These are phyloP conservation scores for Oreamnos americanus DNA, from an alignment of 2,113 vertebrate genomes.

Conservation along the genomic window DNA sequence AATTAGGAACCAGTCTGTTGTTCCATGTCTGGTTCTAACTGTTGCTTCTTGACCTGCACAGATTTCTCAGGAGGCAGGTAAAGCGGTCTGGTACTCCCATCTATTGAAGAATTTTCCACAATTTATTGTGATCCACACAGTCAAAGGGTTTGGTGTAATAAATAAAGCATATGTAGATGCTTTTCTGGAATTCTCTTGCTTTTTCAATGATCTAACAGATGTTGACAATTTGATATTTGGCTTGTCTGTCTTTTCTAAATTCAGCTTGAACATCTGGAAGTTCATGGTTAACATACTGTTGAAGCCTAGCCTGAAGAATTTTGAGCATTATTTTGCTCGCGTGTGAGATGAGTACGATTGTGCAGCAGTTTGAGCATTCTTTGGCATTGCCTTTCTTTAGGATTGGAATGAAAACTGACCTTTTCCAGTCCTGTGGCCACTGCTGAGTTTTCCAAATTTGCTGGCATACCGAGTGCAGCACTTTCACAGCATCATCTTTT, in stretches of 20 bases:
- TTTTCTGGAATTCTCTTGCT: neutral
- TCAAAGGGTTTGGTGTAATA: neutral
- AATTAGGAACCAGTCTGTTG: neutral
- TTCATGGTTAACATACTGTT: neutral
- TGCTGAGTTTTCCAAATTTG: neutral
- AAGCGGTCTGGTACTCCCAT: neutral
- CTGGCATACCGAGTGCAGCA: neutral
- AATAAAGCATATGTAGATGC: neutral
- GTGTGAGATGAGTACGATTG: neutral
- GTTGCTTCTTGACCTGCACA: neutral
- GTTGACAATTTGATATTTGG: neutral
- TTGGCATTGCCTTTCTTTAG: neutral
- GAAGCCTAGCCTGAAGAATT: neutral
- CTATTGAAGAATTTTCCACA: neutral
- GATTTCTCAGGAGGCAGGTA: neutral
- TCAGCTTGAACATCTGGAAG: neutral
- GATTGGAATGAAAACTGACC: neutral
- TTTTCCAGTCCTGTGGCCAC: neutral
- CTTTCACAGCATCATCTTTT: neutral
- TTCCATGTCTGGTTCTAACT: neutral
- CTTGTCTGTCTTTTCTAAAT: neutral
- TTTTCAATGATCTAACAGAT: neutral
- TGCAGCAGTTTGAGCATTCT: neutral
- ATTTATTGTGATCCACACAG: neutral
- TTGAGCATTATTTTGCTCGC: neutral